Conservation (phyloP, 2,113 vertebrate species). For the Brachypteracias leptosomus region DNA sequence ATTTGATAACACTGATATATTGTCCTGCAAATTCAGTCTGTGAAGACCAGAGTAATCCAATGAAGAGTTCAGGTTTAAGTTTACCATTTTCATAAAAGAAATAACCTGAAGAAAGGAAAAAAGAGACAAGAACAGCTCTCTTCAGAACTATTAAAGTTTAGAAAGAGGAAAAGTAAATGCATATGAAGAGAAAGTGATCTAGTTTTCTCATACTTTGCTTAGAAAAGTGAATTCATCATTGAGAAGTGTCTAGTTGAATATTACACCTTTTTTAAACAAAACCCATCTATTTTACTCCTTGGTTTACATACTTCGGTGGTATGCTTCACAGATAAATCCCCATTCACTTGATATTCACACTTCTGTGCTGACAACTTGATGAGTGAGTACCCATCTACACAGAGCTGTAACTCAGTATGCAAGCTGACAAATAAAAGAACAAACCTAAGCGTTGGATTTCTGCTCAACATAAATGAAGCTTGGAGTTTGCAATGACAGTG, state of each 20-base stretch:
- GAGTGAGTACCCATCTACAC: neutral
- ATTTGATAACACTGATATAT: neutral
- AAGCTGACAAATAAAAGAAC: neutral
- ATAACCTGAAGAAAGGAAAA: neutral
- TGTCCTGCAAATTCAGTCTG: neutral
- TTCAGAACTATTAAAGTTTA: neutral
- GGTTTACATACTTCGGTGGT: neutral
- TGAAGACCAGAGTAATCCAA: neutral
- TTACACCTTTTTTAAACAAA: neutral
- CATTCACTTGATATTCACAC: neutral
- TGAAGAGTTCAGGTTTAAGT: neutral
- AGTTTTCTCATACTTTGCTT: neutral
- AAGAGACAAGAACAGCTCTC: neutral
- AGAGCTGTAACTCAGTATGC: neutral
- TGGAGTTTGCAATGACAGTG: neutral
- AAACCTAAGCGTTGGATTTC: neutral
- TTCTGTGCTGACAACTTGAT: neutral
- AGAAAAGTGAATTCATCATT: neutral
- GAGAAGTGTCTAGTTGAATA: neutral
- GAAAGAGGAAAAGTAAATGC: neutral
- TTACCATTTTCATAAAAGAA: neutral
- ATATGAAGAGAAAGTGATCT: neutral
- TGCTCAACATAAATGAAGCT: neutral
- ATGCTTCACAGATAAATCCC: neutral
- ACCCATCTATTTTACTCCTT: neutral